These are phyloP conservation scores for Turritopsis dohrnii DNA, from an alignment of 30 jellyfish, hydroid and myxozoan genomes.

Conservation along the genomic window DNA sequence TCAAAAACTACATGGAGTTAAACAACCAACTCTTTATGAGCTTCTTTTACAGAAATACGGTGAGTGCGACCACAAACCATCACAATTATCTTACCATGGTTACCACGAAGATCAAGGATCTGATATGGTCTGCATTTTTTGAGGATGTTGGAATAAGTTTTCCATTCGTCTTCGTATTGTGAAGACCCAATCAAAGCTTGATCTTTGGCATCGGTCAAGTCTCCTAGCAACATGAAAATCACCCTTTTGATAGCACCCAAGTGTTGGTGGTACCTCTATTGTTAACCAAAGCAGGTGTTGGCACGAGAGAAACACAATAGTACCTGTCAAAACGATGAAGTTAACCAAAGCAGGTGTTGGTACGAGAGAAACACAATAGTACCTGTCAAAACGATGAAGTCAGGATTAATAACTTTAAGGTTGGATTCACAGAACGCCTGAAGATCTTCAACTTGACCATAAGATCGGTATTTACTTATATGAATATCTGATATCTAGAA, in stretches of 20 bases:
- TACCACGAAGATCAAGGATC: conserved; percentile 74
- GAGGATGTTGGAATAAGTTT: conserved; percentile 30
- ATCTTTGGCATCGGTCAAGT: conserved; percentile 93
- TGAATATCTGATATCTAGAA: conserved; percentile 71
- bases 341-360: not conserved
- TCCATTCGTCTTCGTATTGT: conserved; percentile 89
- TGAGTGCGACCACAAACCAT: not conserved
- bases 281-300: not conserved
- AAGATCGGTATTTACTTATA: conserved; percentile 61
- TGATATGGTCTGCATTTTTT: not conserved
- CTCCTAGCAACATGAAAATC: conserved; percentile 50
- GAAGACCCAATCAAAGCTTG: conserved; percentile 32
- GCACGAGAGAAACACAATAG: not conserved
- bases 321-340: conserved; percentile 56
- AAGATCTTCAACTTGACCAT: conserved; percentile 40
- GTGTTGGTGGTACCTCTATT: too few species aligned
- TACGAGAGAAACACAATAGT: not conserved
- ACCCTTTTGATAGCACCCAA: not conserved
- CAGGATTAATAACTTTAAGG: conserved; percentile 53
- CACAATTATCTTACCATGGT: conserved; percentile 62
- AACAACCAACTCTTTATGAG: not conserved
- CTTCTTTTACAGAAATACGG: not conserved
- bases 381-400: conserved; percentile 68
- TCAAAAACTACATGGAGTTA: not conserved
- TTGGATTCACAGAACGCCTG: conserved; percentile 36